Base-by-base conservation (phyloP, 1,140 invertebrate genomes). In the Gryon sp. region DNA sequence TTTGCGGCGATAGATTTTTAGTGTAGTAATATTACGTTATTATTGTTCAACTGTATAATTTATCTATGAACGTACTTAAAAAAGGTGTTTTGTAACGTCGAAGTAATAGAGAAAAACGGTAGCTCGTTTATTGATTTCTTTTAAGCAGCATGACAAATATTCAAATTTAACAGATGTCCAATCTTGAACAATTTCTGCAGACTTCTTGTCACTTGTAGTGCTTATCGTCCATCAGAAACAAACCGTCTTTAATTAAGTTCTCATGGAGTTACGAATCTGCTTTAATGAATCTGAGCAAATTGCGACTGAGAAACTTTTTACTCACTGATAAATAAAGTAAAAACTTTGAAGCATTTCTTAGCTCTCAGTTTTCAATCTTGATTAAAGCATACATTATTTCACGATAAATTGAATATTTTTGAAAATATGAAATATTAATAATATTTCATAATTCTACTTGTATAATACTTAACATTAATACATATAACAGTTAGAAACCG, bases 231-330 rank as follows among this genome's bases (percentile, higher is more conserved):
- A 57, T 68, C 62, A 63, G 14, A 32, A 24, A 18, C 16, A 4
- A 46, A 68, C 30, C 16, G 30, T 55, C 28, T 52, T 70, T 77
- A 66, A 77, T 77, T 72, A 77, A 68, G 68, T 50, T 60, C 48
- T 55, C 60, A 72, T 62, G 22, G 45, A 62, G 38, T 65, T 62
- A 50, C 65, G 65, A 69, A 24, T 4, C 66, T 59, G 55, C 68
- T 77, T 66, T 66, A 77, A 77, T 77, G 72, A 77, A 77, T 77
- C 53, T 26, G 6, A 5, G 18, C 46, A 26, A 43, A 18, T 20
- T 50, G 66, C 20, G 19, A 65, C 24, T 40, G 11, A 3, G 12
- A 43, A 72, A 77, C 45, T 72, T 73, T 72, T 68, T 48, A 41
- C 62, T 32, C 9, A 18, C 46, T 8, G 22, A 62, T 11, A 34